Conservation (phyloP, 2,888 invertebrate species). For the Parascotia fuliginaria region DNA sequence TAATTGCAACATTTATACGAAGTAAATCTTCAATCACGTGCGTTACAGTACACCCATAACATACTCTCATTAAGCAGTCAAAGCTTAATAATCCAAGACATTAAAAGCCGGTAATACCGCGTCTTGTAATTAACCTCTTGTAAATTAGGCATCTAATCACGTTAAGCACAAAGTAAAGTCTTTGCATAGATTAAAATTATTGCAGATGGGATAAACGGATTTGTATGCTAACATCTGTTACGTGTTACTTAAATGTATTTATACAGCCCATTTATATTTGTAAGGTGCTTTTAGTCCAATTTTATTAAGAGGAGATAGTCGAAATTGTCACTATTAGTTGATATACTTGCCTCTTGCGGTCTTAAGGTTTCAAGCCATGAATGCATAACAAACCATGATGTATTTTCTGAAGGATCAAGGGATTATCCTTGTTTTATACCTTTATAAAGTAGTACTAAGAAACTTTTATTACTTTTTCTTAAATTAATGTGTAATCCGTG, state of each 20-base stretch:
- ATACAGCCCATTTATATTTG: constrained; percentile 1
- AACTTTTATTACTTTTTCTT: no score
- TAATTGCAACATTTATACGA: constrained; percentile 2
- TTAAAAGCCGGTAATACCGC: constrained; percentile 46
- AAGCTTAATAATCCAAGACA: constrained; percentile 41
- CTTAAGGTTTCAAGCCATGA: constrained; percentile 1
- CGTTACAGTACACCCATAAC: constrained; percentile 25
- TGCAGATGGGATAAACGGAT: constrained; percentile 18
- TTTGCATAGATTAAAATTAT: constrained; percentile 36
- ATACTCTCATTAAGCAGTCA: constrained; percentile 43
- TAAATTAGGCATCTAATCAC: constrained; percentile 51
- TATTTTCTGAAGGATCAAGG: background rate
- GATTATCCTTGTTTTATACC: no score
- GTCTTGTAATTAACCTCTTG: constrained; percentile 54
- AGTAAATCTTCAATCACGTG: constrained; percentile 32
- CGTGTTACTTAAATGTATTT: background rate
- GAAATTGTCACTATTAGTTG: constrained; percentile 1
- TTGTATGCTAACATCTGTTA: background rate
- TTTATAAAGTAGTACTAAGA: no score
- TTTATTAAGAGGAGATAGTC: constrained; percentile 8
- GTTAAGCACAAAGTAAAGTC: constrained; percentile 41
- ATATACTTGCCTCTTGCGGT: background rate
- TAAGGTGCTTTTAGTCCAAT: constrained; percentile 3
- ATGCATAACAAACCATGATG: constrained; percentile 4
- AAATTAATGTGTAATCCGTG: no score